Evolutionary conservation across 2,888 invertebrate species (phyloP).

Genomic region (Frankliniella fusca): DNA sequence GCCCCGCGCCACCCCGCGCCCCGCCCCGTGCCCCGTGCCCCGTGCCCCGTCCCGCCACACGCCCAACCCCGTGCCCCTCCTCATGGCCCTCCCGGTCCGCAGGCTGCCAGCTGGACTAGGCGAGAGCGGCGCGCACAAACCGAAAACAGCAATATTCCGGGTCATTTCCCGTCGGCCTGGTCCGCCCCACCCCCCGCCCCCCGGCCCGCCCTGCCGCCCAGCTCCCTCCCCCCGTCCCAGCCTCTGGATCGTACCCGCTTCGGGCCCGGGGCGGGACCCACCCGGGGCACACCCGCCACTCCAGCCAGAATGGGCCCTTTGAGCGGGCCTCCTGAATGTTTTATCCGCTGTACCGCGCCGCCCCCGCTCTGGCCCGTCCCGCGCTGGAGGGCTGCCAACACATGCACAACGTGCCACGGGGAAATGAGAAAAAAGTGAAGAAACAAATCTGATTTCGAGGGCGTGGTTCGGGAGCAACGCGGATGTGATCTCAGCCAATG

Average conservation of each 20-base stretch:
- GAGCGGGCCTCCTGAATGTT: slow-evolving; percentile 10
- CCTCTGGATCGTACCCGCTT: background rate
- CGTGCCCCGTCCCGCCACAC: too few relatives aligned
- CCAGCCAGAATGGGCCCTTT: slow-evolving; percentile 14
- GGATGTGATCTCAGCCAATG: background rate
- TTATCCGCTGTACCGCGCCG: background rate
- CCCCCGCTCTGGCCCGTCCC: background rate
- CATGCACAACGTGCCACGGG: slow-evolving; percentile 1
- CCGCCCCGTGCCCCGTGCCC: too few relatives aligned
- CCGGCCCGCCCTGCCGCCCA: background rate
- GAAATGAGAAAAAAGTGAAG: background rate
- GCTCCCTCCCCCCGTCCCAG: background rate
- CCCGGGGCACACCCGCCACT: background rate
- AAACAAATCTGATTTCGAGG: background rate
- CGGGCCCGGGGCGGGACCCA: background rate
- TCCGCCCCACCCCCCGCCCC: background rate
- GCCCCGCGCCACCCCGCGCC: too few relatives aligned
- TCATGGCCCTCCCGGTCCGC: too few relatives aligned
- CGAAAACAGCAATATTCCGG: slow-evolving; percentile 26
- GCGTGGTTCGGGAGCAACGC: background rate
- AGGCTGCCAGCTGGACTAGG: too few relatives aligned
- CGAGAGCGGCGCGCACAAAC: background rate
- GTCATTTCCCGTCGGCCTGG: background rate
- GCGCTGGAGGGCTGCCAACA: slow-evolving; percentile 8
- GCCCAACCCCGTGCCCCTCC: too few relatives aligned